Evolutionary conservation across 1,140 invertebrate species (phyloP).

Genomic region (Antheraea pernyi): DNA sequence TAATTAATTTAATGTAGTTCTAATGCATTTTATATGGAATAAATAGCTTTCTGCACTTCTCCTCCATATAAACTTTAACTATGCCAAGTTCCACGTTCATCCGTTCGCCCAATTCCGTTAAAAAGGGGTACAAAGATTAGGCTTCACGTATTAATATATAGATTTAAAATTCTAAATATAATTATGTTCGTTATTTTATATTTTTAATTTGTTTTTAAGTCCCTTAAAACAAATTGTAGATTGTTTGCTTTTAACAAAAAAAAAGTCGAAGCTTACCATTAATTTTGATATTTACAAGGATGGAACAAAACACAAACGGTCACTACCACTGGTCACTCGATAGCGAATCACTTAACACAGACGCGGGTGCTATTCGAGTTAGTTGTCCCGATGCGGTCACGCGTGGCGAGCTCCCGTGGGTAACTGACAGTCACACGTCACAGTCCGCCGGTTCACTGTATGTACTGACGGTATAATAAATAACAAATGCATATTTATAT

Average conservation of each 20-base stretch:
- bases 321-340: constrained; percentile 28
- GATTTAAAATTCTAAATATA: no score
- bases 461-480: background rate
- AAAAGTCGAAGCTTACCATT: background rate
- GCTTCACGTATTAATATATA: no score
- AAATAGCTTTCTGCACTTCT: no score
- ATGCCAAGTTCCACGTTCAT: no score
- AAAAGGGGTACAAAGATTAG: no score
- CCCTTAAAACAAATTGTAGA: background rate
- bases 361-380: constrained; percentile 14
- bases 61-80: no score
- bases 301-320: background rate
- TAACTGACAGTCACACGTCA: constrained; percentile 43
- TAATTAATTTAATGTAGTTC: no score
- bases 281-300: background rate
- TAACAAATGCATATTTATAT: background rate
- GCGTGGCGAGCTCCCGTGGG: constrained; percentile 47
- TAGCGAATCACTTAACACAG: constrained; percentile 23
- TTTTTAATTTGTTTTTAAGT: background rate
- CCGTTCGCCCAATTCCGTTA: no score
- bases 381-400: constrained; percentile 28
- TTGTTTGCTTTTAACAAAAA: background rate
- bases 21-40: no score
- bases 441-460: constrained; percentile 1
- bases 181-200: no score